Conservation (phyloP, 2,888 invertebrate species). For the Lamellibrachia satsuma region DNA sequence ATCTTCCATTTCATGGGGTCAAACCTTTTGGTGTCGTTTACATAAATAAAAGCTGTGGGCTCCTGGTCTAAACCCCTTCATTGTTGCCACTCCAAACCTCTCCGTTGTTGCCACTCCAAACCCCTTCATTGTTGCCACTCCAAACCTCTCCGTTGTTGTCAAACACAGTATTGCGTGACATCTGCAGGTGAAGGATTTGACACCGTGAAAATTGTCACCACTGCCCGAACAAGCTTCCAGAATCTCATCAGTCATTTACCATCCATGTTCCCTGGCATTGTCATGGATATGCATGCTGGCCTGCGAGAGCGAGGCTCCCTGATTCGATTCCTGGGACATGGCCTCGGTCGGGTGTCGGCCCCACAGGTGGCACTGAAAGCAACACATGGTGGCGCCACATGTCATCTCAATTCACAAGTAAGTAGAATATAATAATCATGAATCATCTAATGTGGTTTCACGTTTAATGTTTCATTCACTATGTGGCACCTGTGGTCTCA, state of each 20-base stretch:
- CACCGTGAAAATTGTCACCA: conserved; percentile 45
- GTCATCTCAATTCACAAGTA: background rate
- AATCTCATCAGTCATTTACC: conserved; percentile 46
- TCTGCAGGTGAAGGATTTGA: conserved; percentile 30
- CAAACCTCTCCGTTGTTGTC: too few species aligned
- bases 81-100: too few species aligned
- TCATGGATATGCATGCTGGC: conserved; percentile 32
- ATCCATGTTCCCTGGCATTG: conserved; percentile 25
- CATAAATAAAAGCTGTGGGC: too few species aligned
- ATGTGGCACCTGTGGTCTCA: background rate
- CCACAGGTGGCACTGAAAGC: background rate
- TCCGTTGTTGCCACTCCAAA: too few species aligned
- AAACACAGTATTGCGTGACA: background rate
- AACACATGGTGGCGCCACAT: background rate
- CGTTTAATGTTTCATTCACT: too few species aligned
- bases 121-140: too few species aligned
- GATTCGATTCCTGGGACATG: conserved; percentile 48
- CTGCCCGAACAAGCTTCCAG: conserved; percentile 54
- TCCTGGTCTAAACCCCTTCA: too few species aligned
- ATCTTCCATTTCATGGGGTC: too few species aligned
- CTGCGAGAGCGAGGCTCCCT: conserved; percentile 51
- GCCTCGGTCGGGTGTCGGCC: conserved; percentile 39
- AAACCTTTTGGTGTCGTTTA: too few species aligned
- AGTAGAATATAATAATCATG: background rate
- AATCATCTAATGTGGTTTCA: background rate